Evolutionary conservation across 2,797 vertebrate genomes (phyloP).

Genomic region (Chelonia mydas): DNA sequence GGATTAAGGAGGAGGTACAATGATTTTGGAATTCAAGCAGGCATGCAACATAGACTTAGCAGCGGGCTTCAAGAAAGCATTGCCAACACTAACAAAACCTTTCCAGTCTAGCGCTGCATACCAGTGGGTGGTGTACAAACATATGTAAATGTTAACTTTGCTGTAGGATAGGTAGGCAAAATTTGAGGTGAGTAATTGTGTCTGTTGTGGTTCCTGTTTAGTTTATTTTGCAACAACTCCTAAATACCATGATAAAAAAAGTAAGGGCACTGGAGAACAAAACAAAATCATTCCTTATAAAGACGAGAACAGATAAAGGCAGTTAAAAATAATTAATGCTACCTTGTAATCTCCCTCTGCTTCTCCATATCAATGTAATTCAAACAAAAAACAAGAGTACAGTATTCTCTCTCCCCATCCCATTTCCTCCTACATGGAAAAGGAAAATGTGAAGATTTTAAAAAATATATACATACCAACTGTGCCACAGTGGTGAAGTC

Average conservation of each 20-base stretch:
- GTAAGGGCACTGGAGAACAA: neutral
- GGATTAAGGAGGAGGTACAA: neutral
- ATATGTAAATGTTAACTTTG: neutral
- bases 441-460: neutral
- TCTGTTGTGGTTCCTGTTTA: neutral
- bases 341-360: neutral
- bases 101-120: neutral
- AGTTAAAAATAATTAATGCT: neutral
- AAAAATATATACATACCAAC: neutral
- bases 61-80: neutral
- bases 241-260: neutral
- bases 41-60: neutral
- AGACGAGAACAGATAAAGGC: neutral
- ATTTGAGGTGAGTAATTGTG: neutral
- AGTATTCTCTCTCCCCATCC: neutral
- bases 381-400: neutral
- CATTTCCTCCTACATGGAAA: neutral
- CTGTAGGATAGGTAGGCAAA: neutral
- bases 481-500: neutral
- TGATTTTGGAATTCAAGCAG: neutral
- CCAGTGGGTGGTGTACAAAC: neutral
- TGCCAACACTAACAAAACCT: constrained; percentile 31
- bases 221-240: neutral
- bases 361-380: neutral
- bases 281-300: neutral